Base-by-base conservation (phyloP, 2,888 invertebrate genomes). In the Torymus tubicola region DNA sequence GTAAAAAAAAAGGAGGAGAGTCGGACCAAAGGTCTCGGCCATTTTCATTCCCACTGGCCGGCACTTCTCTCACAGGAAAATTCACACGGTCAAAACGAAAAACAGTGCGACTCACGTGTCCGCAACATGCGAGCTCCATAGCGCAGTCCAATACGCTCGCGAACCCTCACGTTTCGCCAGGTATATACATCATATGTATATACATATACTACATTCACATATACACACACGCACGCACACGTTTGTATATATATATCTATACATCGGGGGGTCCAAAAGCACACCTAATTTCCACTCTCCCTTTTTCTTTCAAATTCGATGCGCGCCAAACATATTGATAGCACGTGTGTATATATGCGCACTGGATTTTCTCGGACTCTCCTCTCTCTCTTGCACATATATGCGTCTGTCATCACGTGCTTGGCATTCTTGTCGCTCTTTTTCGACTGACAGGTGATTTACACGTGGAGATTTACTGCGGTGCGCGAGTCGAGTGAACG, bases 391-490 rank as follows among this genome's bases (percentile, higher is more conserved):
- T 53, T 53, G 52, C 72, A 61, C 78, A 58, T 31, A 61, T 50
- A 61, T 64, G 61, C 67, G 64, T 70, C 78, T 68, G 78, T 78
- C 78, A 78, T 73, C 78, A 63, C 80, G 58, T 77, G 81, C 73
- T 67, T 81, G 73, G 73, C 58, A 81, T 77, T 77, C 68, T 57
- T 65, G 78, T 80, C 84, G 85, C 83, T 83, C 84, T 85, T 85
- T 77, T 84, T 84, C 85, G 83, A 83, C 85, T 85, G 86, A 86
- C 87, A 87, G 87, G 86, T 88, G 88, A 88, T 88, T 88, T 88
- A 88, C 88, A 86, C 87, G 86, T 84, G 75, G 85, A 84, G 86
- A 88, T 88, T 88, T 88, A 88, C 70, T 55, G 65, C 78, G 60
- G 63, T 57, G 42, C 53, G 70, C 61, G 31, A n/a, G 55, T n/a